A percentile compares a stretch with the other conserved stretches of the same genome.
Evolutionary conservation across 2,888 invertebrate genomes (phyloP).

Genomic region (Pharmacophagus antenor): DNA sequence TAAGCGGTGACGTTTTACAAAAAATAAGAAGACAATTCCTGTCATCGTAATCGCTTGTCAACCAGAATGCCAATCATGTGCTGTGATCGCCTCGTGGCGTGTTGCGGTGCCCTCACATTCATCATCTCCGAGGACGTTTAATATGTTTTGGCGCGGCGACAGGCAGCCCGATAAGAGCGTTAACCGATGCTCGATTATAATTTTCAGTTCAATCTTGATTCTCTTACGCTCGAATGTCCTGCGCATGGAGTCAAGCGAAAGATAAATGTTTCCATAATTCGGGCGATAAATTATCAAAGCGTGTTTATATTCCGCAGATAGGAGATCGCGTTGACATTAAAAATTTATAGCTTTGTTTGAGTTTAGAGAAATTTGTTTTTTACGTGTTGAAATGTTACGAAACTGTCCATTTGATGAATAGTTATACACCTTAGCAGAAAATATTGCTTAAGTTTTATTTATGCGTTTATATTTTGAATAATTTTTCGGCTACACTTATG

Average conservation of each 20-base stretch:
- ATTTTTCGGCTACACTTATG: too few relatives aligned
- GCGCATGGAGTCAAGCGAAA: slow-evolving; percentile 21
- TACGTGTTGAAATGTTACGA: slow-evolving; percentile 11
- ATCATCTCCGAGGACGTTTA: slow-evolving; percentile 73
- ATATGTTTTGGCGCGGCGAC: slow-evolving; percentile 71
- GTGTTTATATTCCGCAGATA: slow-evolving; percentile 28
- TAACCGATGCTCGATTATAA: slow-evolving; percentile 36
- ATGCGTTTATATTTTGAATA: too few relatives aligned
- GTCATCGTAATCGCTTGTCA: slow-evolving; percentile 18
- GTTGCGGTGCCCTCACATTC: slow-evolving; percentile 59
- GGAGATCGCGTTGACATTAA: slow-evolving; percentile 25
- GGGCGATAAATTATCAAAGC: slow-evolving; percentile 26
- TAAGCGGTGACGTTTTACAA: neutral
- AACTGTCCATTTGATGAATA: slow-evolving; percentile 5
- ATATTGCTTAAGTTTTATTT: too few relatives aligned
- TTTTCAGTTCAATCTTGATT: slow-evolving; percentile 31
- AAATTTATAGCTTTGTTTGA: slow-evolving; percentile 25
- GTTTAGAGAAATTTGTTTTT: slow-evolving; percentile 19
- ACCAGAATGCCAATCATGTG: slow-evolving; percentile 72
- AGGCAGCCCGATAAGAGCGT: slow-evolving; percentile 54
- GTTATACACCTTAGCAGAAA: neutral
- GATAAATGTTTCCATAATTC: slow-evolving; percentile 30
- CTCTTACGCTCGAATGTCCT: slow-evolving; percentile 23
- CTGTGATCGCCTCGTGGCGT: slow-evolving; percentile 46
- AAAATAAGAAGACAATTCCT: neutral